phyloP scores from a whole-genome alignment of 2,888 invertebrate species.

The Ptilodon capucinus region DNA sequence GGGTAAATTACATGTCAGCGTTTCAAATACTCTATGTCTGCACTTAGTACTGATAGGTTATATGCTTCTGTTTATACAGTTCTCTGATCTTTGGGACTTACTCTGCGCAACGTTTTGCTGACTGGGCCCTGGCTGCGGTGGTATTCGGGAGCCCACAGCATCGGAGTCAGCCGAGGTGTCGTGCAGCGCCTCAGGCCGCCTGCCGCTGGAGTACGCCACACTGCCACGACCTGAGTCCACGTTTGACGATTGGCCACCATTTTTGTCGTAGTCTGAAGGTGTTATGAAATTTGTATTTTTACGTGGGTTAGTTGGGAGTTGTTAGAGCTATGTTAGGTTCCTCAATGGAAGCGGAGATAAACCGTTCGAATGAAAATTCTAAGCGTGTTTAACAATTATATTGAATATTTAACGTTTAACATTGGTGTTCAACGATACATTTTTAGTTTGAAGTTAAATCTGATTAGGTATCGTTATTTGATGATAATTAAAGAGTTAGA shows the following conservation, averaged over 20 bases:
- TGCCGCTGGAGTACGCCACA: constrained; percentile 89
- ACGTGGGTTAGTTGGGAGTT: background rate
- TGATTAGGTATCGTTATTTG: too few species aligned
- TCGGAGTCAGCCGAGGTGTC: constrained; percentile 84
- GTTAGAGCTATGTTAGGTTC: background rate
- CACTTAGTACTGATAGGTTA: too few species aligned
- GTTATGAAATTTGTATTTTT: constrained; percentile 23
- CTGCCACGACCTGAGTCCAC: constrained; percentile 92
- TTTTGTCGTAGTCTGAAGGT: constrained; percentile 86
- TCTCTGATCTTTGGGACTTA: constrained; percentile 27
- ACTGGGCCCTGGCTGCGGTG: constrained; percentile 65
- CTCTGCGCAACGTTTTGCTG: constrained; percentile 60
- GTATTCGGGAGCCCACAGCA: constrained; percentile 59
- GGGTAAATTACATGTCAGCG: too few species aligned
- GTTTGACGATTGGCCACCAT: constrained; percentile 88
- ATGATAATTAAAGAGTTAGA: too few species aligned
- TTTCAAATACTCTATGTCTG: too few species aligned
- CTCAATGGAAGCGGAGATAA: background rate
- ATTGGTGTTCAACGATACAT: too few species aligned
- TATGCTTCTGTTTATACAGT: too few species aligned
- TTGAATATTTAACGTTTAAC: too few species aligned
- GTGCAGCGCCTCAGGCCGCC: constrained; percentile 80
- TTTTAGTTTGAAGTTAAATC: too few species aligned
- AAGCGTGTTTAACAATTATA: too few species aligned
- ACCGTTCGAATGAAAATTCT: background rate